Evolutionary conservation across 1,140 invertebrate species (phyloP).

Genomic region (Glomeris maerens): DNA sequence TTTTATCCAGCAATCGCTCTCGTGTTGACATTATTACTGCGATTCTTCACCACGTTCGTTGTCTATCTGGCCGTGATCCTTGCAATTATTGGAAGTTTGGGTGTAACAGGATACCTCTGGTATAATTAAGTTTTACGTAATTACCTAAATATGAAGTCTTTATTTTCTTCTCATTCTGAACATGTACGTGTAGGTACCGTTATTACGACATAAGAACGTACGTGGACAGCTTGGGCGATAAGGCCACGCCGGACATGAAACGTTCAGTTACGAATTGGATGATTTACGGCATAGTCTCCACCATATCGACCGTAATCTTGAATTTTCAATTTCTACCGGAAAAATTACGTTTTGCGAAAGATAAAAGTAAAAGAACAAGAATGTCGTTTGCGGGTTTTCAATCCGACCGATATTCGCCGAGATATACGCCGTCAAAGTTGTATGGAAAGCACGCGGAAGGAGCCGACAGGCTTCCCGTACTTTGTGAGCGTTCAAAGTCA

Average conservation of each 20-base stretch:
- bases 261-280: conserved; percentile 35
- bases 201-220: conserved; percentile 28
- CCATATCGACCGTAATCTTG: no score
- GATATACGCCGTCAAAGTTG: no score
- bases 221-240: conserved; percentile 20
- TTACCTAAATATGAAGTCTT: conserved; percentile 1
- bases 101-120: conserved; percentile 50
- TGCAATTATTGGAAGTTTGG: conserved; percentile 41
- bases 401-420: no score
- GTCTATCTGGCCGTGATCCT: conserved; percentile 52
- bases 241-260: conserved; percentile 23
- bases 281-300: not conserved
- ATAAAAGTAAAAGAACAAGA: no score
- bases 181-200: conserved; percentile 23
- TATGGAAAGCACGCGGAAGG: no score
- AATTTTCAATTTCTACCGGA: no score
- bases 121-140: no score
- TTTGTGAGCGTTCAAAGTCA: no score
- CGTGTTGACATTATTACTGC: conserved; percentile 33
- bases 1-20: conserved; percentile 27
- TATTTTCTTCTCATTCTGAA: conserved; percentile 8
- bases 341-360: no score
- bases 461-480: no score
- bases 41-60: conserved; percentile 34
- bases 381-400: no score